A percentile compares a stretch with the other conserved stretches of the same genome.
Conservation (phyloP, 2,113 vertebrate species). For the Heterochromis multidens region DNA sequence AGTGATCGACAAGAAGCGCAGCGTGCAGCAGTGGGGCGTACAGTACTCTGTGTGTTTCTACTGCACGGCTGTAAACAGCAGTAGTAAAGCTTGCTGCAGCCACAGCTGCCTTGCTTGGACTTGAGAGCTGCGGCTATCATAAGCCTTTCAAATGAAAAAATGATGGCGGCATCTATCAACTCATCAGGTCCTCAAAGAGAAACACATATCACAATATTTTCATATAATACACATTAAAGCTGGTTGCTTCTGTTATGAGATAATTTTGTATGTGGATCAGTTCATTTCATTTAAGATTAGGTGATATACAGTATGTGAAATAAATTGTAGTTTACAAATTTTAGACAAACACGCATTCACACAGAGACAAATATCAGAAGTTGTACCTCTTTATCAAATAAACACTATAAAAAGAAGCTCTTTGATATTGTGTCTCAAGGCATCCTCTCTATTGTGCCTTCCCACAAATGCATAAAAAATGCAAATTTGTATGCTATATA, state of each 20-base stretch:
- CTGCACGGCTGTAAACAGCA: constrained; percentile 64
- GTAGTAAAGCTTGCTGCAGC: constrained; percentile 29
- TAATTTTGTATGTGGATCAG: constrained; percentile 34
- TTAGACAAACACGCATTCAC: neutral
- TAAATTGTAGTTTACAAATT: neutral
- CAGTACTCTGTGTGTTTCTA: constrained; percentile 39
- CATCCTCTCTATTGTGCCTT: neutral
- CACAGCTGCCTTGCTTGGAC: neutral
- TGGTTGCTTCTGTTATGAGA: neutral
- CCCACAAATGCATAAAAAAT: neutral
- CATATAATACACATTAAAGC: constrained; percentile 37
- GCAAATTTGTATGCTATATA: neutral
- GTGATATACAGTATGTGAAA: constrained; percentile 6
- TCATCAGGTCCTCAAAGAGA: neutral
- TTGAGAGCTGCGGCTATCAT: constrained; percentile 38
- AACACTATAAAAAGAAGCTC: neutral
- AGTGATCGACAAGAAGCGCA: constrained; percentile 54
- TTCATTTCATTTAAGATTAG: constrained; percentile 23
- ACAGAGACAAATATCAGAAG: neutral
- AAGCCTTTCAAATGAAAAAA: constrained; percentile 44
- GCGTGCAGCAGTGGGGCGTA: constrained; percentile 41
- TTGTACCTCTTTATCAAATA: neutral
- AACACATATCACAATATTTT: constrained; percentile 27
- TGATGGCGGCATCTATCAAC: constrained; percentile 46
- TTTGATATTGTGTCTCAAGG: neutral